These are phyloP conservation scores for Halichoerus grypus DNA, from an alignment of 2,113 vertebrate genomes.

Conservation along the genomic window DNA sequence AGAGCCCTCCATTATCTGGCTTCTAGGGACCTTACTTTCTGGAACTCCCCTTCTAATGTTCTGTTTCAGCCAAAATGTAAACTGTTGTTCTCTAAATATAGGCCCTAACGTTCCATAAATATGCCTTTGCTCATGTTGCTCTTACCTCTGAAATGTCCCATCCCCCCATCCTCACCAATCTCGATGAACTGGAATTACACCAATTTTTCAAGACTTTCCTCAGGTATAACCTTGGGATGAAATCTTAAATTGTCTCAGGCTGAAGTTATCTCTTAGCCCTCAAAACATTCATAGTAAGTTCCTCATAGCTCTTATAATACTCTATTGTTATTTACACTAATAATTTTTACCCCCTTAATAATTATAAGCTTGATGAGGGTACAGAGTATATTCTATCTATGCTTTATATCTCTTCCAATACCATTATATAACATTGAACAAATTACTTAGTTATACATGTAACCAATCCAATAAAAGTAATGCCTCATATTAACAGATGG, in stretches of 20 bases:
- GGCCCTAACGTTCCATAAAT: not conserved
- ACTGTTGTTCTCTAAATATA: slow-evolving; percentile 43
- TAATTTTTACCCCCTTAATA: not conserved
- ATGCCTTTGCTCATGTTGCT: not conserved
- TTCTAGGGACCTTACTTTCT: not conserved
- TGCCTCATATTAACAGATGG: not conserved
- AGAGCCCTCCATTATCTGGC: not conserved
- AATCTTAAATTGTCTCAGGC: not conserved
- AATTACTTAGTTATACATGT: not conserved
- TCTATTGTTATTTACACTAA: slow-evolving; percentile 11
- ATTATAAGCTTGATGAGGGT: not conserved
- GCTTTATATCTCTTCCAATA: not conserved
- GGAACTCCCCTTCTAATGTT: not conserved
- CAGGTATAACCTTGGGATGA: not conserved
- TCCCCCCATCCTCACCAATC: not conserved
- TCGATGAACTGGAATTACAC: not conserved
- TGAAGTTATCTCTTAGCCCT: not conserved
- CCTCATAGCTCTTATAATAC: not conserved
- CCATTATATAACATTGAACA: not conserved
- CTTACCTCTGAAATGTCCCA: not conserved
- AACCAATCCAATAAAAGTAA: slow-evolving; percentile 12
- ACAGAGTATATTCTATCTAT: not conserved
- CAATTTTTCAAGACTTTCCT: not conserved
- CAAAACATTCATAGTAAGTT: not conserved
- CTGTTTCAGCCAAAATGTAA: slow-evolving; percentile 24